Percentiles rank a stretch among this genome's conserved stretches.
Evolutionary conservation across 2,797 vertebrate genomes (phyloP).

Genomic region (Merluccius polli): DNA sequence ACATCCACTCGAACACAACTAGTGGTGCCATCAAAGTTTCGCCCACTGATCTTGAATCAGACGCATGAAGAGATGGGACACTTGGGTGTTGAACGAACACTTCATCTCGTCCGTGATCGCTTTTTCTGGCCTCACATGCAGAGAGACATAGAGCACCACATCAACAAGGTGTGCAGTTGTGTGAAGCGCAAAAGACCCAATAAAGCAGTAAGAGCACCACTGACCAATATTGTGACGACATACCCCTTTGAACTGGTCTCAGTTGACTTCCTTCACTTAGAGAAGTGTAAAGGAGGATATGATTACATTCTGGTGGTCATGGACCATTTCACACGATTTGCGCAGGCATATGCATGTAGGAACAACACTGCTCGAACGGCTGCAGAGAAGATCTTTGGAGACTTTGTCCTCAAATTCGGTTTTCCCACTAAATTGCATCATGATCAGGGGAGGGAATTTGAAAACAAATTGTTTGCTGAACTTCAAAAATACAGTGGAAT

Average conservation of each 20-base stretch:
- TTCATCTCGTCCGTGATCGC: constrained; percentile 3
- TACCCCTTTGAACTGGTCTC: constrained; percentile 25
- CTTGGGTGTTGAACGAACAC: not conserved
- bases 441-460: constrained; percentile 20
- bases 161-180: constrained; percentile 18
- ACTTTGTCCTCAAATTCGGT: constrained; percentile 23
- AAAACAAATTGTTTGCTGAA: constrained; percentile 15
- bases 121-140: constrained; percentile 27
- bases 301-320: constrained; percentile 10
- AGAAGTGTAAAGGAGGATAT: constrained; percentile 12
- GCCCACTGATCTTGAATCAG: constrained; percentile 9
- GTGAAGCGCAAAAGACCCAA: constrained; percentile 22
- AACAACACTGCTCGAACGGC: constrained; percentile 19
- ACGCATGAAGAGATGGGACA: constrained; percentile 28
- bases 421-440: constrained; percentile 16
- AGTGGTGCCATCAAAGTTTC: not conserved
- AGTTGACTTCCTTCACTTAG: constrained; percentile 18
- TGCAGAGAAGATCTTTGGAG: constrained; percentile 23
- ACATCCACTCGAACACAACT: constrained; percentile 9
- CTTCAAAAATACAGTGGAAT: constrained; percentile 4
- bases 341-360: constrained; percentile 17
- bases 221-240: constrained; percentile 14
- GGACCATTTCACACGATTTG: constrained; percentile 19
- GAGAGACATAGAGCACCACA: constrained; percentile 17
- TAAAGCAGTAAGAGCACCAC: constrained; percentile 17